Base-by-base conservation (phyloP, 2,888 invertebrate genomes). In the Yponomeuta cagnagella region DNA sequence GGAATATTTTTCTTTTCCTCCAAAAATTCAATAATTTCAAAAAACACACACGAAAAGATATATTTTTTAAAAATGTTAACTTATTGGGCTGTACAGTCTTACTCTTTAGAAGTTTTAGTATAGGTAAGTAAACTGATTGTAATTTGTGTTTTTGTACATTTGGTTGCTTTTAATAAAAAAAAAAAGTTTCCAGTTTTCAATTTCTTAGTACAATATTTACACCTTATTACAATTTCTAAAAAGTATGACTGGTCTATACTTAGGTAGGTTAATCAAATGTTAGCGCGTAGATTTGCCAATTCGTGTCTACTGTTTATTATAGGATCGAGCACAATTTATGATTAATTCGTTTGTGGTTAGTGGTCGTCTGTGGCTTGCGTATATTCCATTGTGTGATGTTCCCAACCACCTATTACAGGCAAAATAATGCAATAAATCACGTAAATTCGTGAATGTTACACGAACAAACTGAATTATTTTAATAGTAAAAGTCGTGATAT, bases 41-140 rank as follows among this genome's bases (percentile, higher is more conserved):
- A 82, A 80, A 79, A 76, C 76, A 76, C 76, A 78, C 76, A 73
- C 79, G 77, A 80, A 85, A 83, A 82, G 80, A 86, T 89, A 88
- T 89, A 90, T 90, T 89, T 90, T 90, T 89, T 78, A 78, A 79
- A 23, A 70, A 63, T 70, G 63, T 37, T 70, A 70, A 63, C 52
- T 52, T 68, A 68, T 48, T 68, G 48, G 68, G 68, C 68, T 52
- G 68, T 68, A 68, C 23, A 43, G 43, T 43, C 8, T 43, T 43
- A 43, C 43, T 43, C 4, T 43, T 43, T 43, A 43, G 43, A 43
- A 43, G 8, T 43, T 8, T 43, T 0, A 43, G 43, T 5, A 43
- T 43, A 43, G 1, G 43, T 43, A 43, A 43, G 8, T 43, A 37
- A 37, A 37, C 8, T 43, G 8, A 8, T 43, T 8, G 43, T 8